These are phyloP conservation scores for Drosophila lacteicornis DNA, from an alignment of 1,140 invertebrate species.

Conservation along the genomic window DNA sequence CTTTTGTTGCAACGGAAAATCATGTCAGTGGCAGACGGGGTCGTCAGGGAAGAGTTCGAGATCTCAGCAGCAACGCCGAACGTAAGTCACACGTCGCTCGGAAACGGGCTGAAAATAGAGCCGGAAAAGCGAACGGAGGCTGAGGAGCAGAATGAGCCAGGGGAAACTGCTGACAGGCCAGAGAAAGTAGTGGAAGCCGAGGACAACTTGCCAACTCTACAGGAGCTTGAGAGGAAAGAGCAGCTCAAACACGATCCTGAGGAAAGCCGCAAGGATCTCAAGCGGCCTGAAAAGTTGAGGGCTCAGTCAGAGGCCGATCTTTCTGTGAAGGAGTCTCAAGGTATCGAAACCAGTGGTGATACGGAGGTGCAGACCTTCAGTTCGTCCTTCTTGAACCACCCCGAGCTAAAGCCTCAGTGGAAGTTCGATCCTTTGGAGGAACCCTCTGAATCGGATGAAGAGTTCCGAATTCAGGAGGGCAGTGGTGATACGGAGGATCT, in stretches of 20 bases:
- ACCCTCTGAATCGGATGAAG: background rate
- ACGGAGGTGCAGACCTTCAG: background rate
- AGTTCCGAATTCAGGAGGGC: background rate
- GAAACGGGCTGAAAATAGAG: background rate
- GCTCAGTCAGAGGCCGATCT: no score
- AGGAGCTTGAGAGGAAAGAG: no score
- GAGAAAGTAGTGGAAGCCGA: background rate
- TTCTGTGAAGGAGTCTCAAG: background rate
- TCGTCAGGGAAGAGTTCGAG: constrained; percentile 15
- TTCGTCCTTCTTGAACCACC: background rate
- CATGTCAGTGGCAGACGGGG: constrained; percentile 29
- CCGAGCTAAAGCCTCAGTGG: background rate
- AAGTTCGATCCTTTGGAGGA: background rate
- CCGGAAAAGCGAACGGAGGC: background rate
- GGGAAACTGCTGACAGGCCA: background rate
- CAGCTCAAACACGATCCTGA: no score
- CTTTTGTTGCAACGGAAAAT: constrained; percentile 13
- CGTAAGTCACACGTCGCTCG: constrained; percentile 13
- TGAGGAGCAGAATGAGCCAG: constrained; percentile 4
- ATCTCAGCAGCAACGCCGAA: constrained; percentile 12
- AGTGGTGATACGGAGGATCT: constrained; percentile 9
- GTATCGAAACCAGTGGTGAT: background rate
- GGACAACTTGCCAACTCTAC: no score
- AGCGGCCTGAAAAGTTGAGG: no score
- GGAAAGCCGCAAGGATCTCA: background rate